A percentile compares a stretch with the other conserved stretches of the same genome.
Conservation (phyloP, 2,797 vertebrate species). For the Vultur gryphus region DNA sequence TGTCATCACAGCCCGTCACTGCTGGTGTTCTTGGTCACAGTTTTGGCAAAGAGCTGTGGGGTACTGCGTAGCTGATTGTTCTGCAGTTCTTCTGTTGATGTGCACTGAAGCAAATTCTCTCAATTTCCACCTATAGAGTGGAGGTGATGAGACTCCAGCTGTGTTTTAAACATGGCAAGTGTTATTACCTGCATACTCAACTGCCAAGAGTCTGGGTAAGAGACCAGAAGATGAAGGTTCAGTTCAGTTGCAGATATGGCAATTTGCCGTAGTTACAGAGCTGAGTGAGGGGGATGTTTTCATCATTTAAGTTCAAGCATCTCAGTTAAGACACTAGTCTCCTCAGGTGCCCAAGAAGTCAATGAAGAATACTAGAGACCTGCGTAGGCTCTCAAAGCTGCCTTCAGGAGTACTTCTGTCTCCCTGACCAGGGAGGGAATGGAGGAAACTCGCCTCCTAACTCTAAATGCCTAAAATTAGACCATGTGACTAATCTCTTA, state of each 20-base stretch:
- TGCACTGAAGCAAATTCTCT: neutral
- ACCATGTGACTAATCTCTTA: neutral
- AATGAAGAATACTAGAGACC: neutral
- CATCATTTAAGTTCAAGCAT: neutral
- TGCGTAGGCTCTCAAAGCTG: neutral
- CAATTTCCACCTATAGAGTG: neutral
- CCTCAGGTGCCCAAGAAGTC: neutral
- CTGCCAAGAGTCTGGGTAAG: neutral
- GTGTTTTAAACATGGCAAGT: neutral
- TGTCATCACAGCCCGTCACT: neutral
- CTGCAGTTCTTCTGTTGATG: neutral
- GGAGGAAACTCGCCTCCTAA: neutral
- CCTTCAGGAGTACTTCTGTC: neutral
- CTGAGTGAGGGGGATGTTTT: neutral
- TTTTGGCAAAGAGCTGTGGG: neutral
- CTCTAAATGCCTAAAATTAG: neutral
- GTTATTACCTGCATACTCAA: neutral
- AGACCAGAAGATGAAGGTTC: neutral
- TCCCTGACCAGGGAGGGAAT: neutral
- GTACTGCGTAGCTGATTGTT: neutral
- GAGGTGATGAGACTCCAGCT: neutral
- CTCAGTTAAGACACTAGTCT: neutral
- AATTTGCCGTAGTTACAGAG: neutral
- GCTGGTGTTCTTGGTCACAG: neutral
- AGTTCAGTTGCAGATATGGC: neutral